A percentile compares a stretch with the other conserved stretches of the same genome.
Evolutionary conservation across 2,797 vertebrate species (phyloP).

Genomic region (Microcaecilia unicolor): DNA sequence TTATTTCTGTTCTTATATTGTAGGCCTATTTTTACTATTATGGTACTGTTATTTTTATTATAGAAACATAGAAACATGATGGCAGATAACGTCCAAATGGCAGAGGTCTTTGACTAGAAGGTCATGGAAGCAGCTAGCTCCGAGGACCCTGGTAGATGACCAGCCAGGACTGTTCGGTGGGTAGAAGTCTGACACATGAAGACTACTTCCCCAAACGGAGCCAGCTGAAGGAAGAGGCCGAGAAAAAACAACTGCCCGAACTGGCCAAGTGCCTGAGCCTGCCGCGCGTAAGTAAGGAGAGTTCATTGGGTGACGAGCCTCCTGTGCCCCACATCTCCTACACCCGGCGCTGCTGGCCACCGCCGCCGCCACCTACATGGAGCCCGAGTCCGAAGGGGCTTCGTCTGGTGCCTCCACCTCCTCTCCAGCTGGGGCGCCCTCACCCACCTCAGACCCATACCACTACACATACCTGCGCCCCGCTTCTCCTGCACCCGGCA

Average conservation of each 20-base stretch:
- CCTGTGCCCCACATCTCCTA: constrained; percentile 28
- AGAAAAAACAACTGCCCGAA: constrained; percentile 90
- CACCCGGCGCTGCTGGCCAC: constrained; percentile 14
- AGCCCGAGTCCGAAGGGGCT: constrained; percentile 33
- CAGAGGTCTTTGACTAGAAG: too few species aligned
- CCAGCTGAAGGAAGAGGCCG: constrained; percentile 85
- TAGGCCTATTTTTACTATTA: too few species aligned
- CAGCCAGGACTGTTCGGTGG: too few species aligned
- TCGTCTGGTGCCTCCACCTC: constrained; percentile 11
- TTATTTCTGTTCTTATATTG: too few species aligned
- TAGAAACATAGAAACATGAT: too few species aligned
- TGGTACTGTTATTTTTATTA: too few species aligned
- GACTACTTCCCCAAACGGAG: constrained; percentile 93
- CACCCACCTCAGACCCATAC: constrained; percentile 67
- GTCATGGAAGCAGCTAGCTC: too few species aligned
- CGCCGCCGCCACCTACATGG: constrained; percentile 29
- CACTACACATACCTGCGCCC: too few species aligned
- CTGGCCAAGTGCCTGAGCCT: constrained; percentile 76
- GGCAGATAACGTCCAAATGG: too few species aligned
- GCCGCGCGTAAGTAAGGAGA: constrained; percentile 66
- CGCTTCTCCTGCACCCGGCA: constrained; percentile 17
- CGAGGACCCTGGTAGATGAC: too few species aligned
- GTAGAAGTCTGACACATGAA: too few species aligned
- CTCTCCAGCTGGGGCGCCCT: constrained; percentile 42
- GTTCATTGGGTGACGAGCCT: constrained; percentile 59